Evolutionary conservation across 1,140 invertebrate species (phyloP).

Genomic region (Achroia grisella): DNA sequence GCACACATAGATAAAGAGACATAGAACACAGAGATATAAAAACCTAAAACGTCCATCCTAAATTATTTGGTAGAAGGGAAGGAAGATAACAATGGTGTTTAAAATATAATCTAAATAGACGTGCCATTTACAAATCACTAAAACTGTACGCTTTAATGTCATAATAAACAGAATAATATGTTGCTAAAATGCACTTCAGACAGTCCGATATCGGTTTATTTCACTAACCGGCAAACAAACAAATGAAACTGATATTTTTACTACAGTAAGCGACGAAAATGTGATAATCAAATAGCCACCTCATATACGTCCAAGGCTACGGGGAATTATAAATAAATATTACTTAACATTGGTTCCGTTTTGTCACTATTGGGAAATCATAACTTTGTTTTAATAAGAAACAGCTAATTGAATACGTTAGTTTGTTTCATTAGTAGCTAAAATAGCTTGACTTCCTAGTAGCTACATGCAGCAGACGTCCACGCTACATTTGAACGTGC

Average conservation of each 20-base stretch:
- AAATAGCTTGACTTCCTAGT: too few relatives aligned
- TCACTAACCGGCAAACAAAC: slow-evolving; percentile 5
- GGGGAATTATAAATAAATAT: slow-evolving; percentile 40
- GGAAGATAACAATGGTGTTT: too few relatives aligned
- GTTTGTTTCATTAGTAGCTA: too few relatives aligned
- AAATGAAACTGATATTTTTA: slow-evolving; percentile 15
- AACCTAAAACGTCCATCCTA: too few relatives aligned
- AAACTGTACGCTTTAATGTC: too few relatives aligned
- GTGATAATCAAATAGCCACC: slow-evolving; percentile 50
- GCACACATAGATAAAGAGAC: too few relatives aligned
- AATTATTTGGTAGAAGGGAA: too few relatives aligned
- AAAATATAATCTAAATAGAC: too few relatives aligned
- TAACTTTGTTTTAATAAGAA: neutral
- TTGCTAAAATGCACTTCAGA: neutral
- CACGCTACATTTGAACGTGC: too few relatives aligned
- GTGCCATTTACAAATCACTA: too few relatives aligned
- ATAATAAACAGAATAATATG: neutral
- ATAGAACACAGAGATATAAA: too few relatives aligned
- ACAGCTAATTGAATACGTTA: neutral
- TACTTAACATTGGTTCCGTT: slow-evolving; percentile 40
- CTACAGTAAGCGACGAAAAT: slow-evolving; percentile 25
- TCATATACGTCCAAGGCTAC: slow-evolving; percentile 23
- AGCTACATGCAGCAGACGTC: too few relatives aligned
- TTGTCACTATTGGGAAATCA: slow-evolving; percentile 11
- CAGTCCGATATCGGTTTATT: neutral